Evolutionary conservation across 1,140 invertebrate genomes (phyloP).

Genomic region (Formica exsecta): DNA sequence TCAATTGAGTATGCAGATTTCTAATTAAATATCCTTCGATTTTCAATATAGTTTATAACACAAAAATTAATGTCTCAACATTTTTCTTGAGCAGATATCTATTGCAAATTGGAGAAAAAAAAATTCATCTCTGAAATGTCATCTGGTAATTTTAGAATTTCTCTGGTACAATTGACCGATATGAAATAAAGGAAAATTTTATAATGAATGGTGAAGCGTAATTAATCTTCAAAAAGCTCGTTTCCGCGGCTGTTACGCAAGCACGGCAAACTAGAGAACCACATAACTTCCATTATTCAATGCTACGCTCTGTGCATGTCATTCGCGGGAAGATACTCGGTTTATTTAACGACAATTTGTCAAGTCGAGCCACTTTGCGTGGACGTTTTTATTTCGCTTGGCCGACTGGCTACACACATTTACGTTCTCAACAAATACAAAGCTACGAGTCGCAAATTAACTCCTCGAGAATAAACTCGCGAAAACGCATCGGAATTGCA

Average conservation of each 20-base stretch:
- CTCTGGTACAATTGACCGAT: constrained; percentile 12
- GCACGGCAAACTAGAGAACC: constrained; percentile 35
- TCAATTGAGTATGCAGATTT: not conserved
- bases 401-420: not conserved
- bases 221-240: constrained; percentile 54
- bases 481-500: not conserved
- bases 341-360: constrained; percentile 64
- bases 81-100: not conserved
- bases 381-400: constrained; percentile 50
- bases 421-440: constrained; percentile 38
- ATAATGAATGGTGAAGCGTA: constrained; percentile 52
- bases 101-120: not conserved
- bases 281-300: constrained; percentile 64
- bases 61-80: constrained; percentile 7
- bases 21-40: not conserved
- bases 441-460: constrained; percentile 41
- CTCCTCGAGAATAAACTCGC: constrained; percentile 41
- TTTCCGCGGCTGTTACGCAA: constrained; percentile 48
- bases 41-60: not conserved
- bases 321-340: constrained; percentile 54
- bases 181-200: constrained; percentile 43
- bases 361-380: constrained; percentile 37
- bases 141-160: not conserved
- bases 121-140: not conserved
- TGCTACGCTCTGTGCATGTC: constrained; percentile 41